Base-by-base conservation (phyloP, 2,113 vertebrate species). In the Ginglymostoma cirratum region DNA sequence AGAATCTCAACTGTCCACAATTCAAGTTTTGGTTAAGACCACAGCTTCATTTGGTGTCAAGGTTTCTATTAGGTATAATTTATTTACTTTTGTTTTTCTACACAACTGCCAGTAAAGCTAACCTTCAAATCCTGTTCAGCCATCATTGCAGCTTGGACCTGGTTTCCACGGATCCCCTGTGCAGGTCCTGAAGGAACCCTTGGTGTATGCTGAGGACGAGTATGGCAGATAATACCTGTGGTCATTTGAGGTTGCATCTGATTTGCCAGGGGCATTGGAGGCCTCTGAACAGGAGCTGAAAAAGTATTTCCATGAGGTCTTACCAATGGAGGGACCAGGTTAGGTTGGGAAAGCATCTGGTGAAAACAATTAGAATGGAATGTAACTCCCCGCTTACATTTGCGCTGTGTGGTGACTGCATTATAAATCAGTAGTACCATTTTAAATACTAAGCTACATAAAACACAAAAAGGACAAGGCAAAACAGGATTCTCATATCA, bases 271-370 rank as follows among this genome's bases (percentile, higher is more conserved):
- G 98, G 98, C 98, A 99, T 97, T 19, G 98, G 97, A 95, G 98
- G 99, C 96, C 99, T 98, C 98, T 99, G 98, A 96, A 99, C 97
- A 96, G 98, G 98, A 72, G 98, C 98, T 96, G 98, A 98, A 97
- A 99, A 99, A 85, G 98, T 98, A 97, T 99, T 99, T 96, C 98
- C 97, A 97, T 99, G 98, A 97, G 98, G 98, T 97, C 99, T 98
- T 96, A 99, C 98, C 97, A 99, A 98, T 96, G 99, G 98, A 97
- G 99, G 99, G 96, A 99, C 98, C 96, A 99, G 98, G 98, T 98
- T 99, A 97, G 99, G 98, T 97, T 99, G 99, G 96, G 99, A 99
- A 97, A 99, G 97, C 96, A 99, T 99, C 99, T 99, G 98, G 96
- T 97, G 96, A 90, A 90, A 94, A 2, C 69, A 95, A 95, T 95